A percentile compares a stretch with the other conserved stretches of the same genome.
Evolutionary conservation across 2,113 vertebrate species (phyloP).

Genomic region (Callospermophilus lateralis): DNA sequence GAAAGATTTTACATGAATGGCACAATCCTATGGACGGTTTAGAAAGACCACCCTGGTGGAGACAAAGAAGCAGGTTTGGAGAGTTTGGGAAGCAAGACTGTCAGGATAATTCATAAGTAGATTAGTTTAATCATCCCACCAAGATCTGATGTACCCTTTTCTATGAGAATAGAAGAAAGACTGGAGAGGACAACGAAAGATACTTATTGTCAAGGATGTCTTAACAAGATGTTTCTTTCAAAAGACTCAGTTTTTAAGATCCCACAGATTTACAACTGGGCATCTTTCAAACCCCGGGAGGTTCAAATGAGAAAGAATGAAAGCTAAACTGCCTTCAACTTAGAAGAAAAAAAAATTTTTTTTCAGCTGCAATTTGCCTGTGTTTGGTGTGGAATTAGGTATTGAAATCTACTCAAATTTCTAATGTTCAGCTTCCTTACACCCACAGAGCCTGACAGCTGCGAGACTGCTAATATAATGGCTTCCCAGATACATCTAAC

Average conservation of each 20-base stretch:
- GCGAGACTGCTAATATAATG: constrained; percentile 13
- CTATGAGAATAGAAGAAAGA: background rate
- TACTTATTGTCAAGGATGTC: background rate
- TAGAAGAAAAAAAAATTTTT: background rate
- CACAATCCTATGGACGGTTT: background rate
- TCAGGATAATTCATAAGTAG: background rate
- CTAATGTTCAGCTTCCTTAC: constrained; percentile 65
- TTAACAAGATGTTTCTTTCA: background rate
- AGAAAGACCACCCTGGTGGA: background rate
- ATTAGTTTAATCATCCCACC: background rate
- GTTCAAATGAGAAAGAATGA: constrained; percentile 36
- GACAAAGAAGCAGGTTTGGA: background rate
- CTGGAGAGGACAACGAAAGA: background rate
- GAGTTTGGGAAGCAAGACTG: background rate
- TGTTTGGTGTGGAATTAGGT: constrained; percentile 55
- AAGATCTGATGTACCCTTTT: background rate
- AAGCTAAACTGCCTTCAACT: constrained; percentile 45
- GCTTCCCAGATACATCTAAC: constrained; percentile 30
- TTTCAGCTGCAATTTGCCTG: constrained; percentile 21
- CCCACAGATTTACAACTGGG: background rate
- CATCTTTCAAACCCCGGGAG: constrained; percentile 38
- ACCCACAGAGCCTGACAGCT: background rate
- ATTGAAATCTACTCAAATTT: constrained; percentile 72
- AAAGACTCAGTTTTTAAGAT: background rate
- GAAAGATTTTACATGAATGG: background rate